These are phyloP conservation scores for Clavelina lepadiformis DNA, from an alignment of 23 tunicate genomes.

Conservation along the genomic window DNA sequence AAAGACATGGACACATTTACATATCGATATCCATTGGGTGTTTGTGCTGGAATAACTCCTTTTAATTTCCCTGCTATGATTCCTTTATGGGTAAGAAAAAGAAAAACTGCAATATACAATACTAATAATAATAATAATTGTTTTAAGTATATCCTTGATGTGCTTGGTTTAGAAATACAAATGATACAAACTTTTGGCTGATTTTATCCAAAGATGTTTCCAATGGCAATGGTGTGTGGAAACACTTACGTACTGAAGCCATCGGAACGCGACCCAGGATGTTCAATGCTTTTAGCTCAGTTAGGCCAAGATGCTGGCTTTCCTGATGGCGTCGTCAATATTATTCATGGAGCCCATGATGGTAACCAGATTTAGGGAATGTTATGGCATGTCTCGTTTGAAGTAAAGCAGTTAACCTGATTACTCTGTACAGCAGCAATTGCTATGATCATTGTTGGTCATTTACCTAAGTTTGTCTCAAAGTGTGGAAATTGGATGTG, in stretches of 20 bases:
- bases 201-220: no score
- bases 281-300: slow-evolving; percentile 82
- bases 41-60: slow-evolving; percentile 96
- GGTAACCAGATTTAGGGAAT: slow-evolving; percentile 11
- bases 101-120: neutral
- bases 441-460: no score
- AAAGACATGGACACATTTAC: slow-evolving; percentile 97
- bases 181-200: neutral
- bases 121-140: no score
- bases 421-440: no score
- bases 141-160: neutral
- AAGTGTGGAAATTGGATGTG: neutral
- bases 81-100: slow-evolving; percentile 81
- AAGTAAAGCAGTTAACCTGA: no score
- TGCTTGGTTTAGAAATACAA: neutral
- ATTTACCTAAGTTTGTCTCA: neutral
- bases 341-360: slow-evolving; percentile 93
- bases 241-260: slow-evolving; percentile 96
- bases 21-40: slow-evolving; percentile 94
- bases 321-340: slow-evolving; percentile 90
- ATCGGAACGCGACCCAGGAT: slow-evolving; percentile 98
- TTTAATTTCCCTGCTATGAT: slow-evolving; percentile 99
- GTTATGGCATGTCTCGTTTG: no score
- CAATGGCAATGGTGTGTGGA: slow-evolving; percentile 97
- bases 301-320: slow-evolving; percentile 90